phyloP scores from a whole-genome alignment of 1,140 invertebrate species.

The Achatina immaculata region DNA sequence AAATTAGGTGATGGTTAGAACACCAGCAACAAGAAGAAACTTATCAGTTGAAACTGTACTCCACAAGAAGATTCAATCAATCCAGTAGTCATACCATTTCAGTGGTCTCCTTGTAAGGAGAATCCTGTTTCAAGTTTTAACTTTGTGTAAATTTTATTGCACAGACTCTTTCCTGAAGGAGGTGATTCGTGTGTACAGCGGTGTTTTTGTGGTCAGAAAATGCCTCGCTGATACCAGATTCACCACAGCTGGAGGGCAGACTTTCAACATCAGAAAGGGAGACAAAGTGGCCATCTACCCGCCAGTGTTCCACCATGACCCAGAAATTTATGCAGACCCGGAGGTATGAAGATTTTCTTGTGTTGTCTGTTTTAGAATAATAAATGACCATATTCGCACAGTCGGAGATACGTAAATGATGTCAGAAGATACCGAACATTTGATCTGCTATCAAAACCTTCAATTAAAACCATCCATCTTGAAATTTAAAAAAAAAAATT shows the following conservation, averaged over 20 bases:
- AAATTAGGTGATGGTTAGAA: no score
- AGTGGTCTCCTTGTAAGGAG: no score
- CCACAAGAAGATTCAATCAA: no score
- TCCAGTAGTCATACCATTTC: no score
- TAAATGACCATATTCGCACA: not conserved
- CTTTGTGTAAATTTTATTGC: slow-evolving; percentile 42
- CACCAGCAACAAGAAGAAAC: no score
- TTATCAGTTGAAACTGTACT: no score
- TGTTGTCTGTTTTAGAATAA: not conserved
- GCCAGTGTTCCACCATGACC: slow-evolving; percentile 69
- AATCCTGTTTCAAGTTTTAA: no score
- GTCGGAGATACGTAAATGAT: not conserved
- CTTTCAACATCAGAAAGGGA: slow-evolving; percentile 59
- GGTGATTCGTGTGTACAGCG: slow-evolving; percentile 63
- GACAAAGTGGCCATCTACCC: slow-evolving; percentile 69
- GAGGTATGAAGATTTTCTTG: slow-evolving; percentile 58
- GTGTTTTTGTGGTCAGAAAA: slow-evolving; percentile 69
- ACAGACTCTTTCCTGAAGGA: slow-evolving; percentile 69
- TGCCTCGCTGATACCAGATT: slow-evolving; percentile 64
- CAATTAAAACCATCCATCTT: not conserved
- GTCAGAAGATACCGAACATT: not conserved
- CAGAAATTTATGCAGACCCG: slow-evolving; percentile 69
- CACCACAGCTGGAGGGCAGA: slow-evolving; percentile 55
- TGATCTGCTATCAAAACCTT: not conserved
- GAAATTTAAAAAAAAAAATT: not conserved